A percentile compares a stretch with the other conserved stretches of the same genome.
Conservation (phyloP, 2,797 vertebrate species). For the Eutrigla gurnardus region DNA sequence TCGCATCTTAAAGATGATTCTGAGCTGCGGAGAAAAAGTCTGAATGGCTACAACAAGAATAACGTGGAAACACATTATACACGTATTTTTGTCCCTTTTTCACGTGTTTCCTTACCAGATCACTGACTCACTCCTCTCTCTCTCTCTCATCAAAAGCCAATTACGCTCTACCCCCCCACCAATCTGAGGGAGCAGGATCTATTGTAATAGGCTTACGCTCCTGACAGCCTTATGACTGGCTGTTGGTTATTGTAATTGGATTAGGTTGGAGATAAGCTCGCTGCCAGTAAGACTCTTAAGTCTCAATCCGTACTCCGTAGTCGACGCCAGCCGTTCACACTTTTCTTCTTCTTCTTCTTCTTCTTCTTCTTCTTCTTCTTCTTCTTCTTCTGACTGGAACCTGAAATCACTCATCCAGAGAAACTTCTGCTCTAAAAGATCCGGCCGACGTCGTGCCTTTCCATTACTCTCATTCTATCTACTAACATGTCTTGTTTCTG, state of each 20-base stretch:
- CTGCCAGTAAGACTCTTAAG: constrained; percentile 72
- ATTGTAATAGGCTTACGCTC: constrained; percentile 73
- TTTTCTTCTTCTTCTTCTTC: background rate
- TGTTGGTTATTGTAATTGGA: constrained; percentile 76
- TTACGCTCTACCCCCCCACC: constrained; percentile 1
- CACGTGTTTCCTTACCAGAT: background rate
- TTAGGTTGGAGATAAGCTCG: constrained; percentile 72
- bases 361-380: background rate
- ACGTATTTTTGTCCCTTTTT: background rate
- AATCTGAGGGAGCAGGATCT: constrained; percentile 59
- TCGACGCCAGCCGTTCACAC: constrained; percentile 26
- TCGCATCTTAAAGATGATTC: no score
- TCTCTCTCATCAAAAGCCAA: background rate
- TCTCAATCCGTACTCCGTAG: constrained; percentile 53
- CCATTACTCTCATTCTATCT: no score
- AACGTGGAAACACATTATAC: no score
- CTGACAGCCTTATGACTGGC: constrained; percentile 72
- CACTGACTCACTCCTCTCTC: constrained; percentile 25
- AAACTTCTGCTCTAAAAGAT: no score
- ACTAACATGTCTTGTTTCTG: background rate
- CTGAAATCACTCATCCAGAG: no score
- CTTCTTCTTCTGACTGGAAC: background rate
- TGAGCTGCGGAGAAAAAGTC: no score
- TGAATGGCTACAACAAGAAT: no score
- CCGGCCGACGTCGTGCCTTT: no score